Evolutionary conservation across 2,888 invertebrate genomes (phyloP).

Genomic region (Rapana venosa): DNA sequence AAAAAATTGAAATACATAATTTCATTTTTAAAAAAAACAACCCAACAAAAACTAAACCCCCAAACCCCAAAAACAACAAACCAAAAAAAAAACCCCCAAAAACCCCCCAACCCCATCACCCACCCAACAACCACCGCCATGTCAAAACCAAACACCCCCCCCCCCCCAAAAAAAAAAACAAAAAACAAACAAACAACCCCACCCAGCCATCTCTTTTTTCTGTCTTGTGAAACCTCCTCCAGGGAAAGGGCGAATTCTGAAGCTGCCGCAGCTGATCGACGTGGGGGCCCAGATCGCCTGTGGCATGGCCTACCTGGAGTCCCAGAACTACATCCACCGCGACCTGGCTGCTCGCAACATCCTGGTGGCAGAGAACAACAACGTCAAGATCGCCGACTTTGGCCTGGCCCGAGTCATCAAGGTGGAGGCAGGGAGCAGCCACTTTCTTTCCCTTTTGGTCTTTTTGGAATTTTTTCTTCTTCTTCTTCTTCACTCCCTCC

Average conservation of each 20-base stretch:
- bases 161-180: too few relatives aligned
- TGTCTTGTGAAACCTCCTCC: conserved; percentile 29
- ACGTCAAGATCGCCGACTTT: conserved; percentile 94
- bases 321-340: conserved; percentile 98
- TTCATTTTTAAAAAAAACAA: too few relatives aligned
- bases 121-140: too few relatives aligned
- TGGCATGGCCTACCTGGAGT: conserved; percentile 99
- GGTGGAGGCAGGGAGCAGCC: conserved; percentile 79
- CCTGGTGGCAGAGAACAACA: conserved; percentile 78
- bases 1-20: too few relatives aligned
- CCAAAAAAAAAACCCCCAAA: too few relatives aligned
- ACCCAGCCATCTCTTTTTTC: background rate
- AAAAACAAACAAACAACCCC: too few relatives aligned
- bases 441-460: conserved; percentile 5
- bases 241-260: conserved; percentile 94
- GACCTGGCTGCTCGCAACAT: conserved; percentile 83
- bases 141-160: too few relatives aligned
- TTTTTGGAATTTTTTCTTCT: too few relatives aligned
- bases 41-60: too few relatives aligned
- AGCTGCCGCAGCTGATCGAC: conserved; percentile 96
- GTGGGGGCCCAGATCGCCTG: conserved; percentile 99
- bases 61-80: too few relatives aligned
- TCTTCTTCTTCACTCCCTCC: background rate
- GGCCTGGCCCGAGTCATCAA: conserved; percentile 97
- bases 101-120: too few relatives aligned